A percentile compares a stretch with the other conserved stretches of the same genome.
Conservation (phyloP, 2,888 invertebrate species). For the Vesta saturnalis region DNA sequence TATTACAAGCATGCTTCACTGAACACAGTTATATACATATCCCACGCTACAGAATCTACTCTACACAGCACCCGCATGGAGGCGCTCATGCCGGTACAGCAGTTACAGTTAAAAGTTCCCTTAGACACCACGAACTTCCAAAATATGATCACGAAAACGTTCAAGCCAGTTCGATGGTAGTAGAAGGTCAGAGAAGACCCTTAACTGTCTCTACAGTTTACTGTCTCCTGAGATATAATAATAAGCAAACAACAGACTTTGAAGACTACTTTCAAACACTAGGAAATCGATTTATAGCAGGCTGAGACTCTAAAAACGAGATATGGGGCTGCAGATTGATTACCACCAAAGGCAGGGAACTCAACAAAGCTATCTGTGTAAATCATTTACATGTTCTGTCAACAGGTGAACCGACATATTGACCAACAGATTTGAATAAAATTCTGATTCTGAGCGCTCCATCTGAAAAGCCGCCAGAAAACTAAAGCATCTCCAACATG, state of each 20-base stretch:
- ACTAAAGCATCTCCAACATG: too few relatives aligned
- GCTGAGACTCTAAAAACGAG: slow-evolving; percentile 31
- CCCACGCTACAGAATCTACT: not conserved
- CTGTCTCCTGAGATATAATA: slow-evolving; percentile 35
- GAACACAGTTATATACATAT: not conserved
- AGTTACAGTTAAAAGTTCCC: slow-evolving; percentile 27
- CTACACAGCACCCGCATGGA: not conserved
- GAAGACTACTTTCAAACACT: slow-evolving; percentile 33
- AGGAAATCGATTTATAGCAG: slow-evolving; percentile 37
- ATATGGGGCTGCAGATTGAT: slow-evolving; percentile 29
- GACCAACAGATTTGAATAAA: not conserved
- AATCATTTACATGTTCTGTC: not conserved
- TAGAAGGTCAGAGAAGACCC: slow-evolving; percentile 24
- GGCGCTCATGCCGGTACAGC: not conserved
- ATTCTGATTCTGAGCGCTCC: not conserved
- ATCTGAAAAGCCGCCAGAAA: not conserved
- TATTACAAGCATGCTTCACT: too few relatives aligned
- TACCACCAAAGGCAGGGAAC: slow-evolving; percentile 18
- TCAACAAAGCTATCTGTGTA: not conserved
- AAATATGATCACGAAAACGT: slow-evolving; percentile 31
- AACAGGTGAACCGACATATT: not conserved
- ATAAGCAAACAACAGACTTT: slow-evolving; percentile 35
- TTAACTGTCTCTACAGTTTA: slow-evolving; percentile 36
- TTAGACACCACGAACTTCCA: too few relatives aligned
- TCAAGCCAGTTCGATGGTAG: slow-evolving; percentile 28